Percentiles rank a stretch among this genome's conserved stretches.
These are phyloP conservation scores for Catharus minimus DNA, from an alignment of 2,113 vertebrate genomes.

Conservation along the genomic window DNA sequence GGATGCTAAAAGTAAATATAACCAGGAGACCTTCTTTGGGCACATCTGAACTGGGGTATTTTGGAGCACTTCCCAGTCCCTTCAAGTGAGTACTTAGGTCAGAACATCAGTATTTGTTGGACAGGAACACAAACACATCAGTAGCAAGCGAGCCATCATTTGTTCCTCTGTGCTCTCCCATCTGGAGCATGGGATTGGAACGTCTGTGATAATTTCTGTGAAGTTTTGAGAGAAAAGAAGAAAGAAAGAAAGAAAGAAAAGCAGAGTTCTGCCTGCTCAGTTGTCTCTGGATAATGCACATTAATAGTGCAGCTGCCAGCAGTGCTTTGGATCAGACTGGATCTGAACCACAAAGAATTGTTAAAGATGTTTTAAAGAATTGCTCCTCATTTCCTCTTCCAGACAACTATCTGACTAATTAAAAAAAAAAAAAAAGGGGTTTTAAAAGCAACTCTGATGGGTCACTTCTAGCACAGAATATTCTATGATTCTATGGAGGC, in stretches of 20 bases:
- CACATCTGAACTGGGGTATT: background rate
- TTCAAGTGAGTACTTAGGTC: constrained; percentile 1
- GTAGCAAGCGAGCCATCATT: background rate
- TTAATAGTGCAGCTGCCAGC: background rate
- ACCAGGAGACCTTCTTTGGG: background rate
- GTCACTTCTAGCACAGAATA: background rate
- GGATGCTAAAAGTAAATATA: background rate
- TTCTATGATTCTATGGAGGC: background rate
- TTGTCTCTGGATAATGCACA: background rate
- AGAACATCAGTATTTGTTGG: background rate
- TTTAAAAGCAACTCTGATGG: background rate
- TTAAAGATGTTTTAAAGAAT: background rate
- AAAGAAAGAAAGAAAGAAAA: background rate
- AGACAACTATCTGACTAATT: background rate
- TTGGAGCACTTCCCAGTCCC: constrained; percentile 1
- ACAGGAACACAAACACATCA: background rate
- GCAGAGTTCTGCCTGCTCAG: background rate
- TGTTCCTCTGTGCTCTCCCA: background rate
- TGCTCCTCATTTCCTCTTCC: background rate
- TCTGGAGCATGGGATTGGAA: background rate
- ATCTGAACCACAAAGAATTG: background rate
- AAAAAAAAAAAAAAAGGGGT: no score
- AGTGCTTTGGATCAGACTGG: background rate
- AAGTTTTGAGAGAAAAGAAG: background rate
- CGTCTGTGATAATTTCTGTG: background rate